phyloP scores from a whole-genome alignment of 2,888 invertebrate genomes.

The Petrolisthes manimaculis region DNA sequence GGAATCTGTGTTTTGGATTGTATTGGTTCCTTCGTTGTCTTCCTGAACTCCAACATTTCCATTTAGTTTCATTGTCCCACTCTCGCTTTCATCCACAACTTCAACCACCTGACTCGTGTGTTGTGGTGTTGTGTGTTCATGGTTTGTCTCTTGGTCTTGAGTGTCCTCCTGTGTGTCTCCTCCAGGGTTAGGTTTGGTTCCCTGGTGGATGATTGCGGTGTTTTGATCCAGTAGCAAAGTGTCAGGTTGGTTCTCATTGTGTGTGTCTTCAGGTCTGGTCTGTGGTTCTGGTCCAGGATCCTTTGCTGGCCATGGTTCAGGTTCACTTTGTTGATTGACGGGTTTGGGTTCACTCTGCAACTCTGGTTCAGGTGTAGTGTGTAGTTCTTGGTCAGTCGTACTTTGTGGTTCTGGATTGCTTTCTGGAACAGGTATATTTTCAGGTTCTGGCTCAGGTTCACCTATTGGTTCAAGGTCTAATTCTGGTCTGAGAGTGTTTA shows the following conservation, averaged over 20 bases:
- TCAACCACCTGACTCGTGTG: neutral
- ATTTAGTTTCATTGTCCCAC: neutral
- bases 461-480: neutral
- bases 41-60: neutral
- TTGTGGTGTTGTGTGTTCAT: neutral
- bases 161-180: neutral
- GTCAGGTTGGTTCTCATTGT: too few relatives aligned
- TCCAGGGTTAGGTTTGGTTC: neutral
- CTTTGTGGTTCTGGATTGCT: slow-evolving; percentile 7
- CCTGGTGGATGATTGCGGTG: neutral
- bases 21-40: neutral
- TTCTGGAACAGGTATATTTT: neutral
- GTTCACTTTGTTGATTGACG: neutral
- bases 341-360: neutral
- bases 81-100: neutral
- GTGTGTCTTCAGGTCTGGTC: neutral
- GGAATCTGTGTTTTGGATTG: neutral
- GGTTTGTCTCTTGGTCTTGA: neutral
- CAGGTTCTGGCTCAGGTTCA: slow-evolving; percentile 10
- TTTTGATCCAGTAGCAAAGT: too few relatives aligned
- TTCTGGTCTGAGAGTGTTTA: neutral
- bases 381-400: neutral
- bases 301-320: slow-evolving; percentile 6
- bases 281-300: slow-evolving; percentile 17
- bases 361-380: neutral